phyloP scores from a whole-genome alignment of 2,888 invertebrate species.

The Noctua fimbriata region DNA sequence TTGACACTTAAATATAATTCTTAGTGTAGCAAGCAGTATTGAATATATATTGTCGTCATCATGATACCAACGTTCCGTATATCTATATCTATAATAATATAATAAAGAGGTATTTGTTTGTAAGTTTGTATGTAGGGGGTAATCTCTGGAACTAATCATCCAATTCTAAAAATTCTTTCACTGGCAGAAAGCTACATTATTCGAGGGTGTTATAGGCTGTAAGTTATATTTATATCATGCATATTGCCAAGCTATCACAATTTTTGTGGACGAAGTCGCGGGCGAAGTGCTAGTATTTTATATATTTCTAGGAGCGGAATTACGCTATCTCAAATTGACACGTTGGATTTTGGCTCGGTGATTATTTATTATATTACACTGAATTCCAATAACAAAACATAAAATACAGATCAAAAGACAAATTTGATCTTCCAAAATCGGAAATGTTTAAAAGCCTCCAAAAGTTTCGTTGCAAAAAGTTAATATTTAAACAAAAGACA shows the following conservation, averaged over 20 bases:
- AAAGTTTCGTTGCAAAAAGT: constrained; percentile 30
- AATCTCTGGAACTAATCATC: too few relatives aligned
- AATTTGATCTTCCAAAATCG: not conserved
- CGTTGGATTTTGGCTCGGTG: not conserved
- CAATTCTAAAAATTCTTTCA: too few relatives aligned
- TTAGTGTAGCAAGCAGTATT: not conserved
- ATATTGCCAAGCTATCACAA: too few relatives aligned
- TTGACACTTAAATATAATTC: not conserved
- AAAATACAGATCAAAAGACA: not conserved
- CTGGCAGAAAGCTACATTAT: too few relatives aligned
- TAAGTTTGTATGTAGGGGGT: too few relatives aligned
- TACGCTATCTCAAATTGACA: not conserved
- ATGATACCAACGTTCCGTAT: not conserved
- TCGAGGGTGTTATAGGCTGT: too few relatives aligned
- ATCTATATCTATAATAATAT: not conserved
- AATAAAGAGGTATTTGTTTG: too few relatives aligned
- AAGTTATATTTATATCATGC: too few relatives aligned
- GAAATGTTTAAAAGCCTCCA: constrained; percentile 11
- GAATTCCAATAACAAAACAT: not conserved
- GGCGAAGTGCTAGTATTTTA: not conserved
- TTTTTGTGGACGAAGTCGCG: too few relatives aligned
- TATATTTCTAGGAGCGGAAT: not conserved
- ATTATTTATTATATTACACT: not conserved
- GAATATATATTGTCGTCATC: not conserved
- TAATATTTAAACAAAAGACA: constrained; percentile 69